Percentiles rank a stretch among this genome's conserved stretches.
Evolutionary conservation across 1,140 invertebrate genomes (phyloP).

Genomic region (Cyrtorhinus lividipennis): DNA sequence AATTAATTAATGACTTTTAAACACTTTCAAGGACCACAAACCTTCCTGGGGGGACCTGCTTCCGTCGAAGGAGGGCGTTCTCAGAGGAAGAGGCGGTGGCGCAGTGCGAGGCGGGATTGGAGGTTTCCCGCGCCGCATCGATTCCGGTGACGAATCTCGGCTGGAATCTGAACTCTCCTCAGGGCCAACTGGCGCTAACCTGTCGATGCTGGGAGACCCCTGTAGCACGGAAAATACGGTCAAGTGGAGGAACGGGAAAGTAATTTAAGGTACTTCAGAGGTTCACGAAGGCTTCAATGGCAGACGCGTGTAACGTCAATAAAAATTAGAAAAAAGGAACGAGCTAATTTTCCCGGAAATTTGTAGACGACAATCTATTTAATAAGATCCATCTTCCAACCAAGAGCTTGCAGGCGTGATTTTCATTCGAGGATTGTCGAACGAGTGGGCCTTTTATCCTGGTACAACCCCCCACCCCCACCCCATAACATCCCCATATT

Average conservation of each 20-base stretch:
- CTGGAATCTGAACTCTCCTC: slow-evolving; percentile 29
- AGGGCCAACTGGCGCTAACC: neutral
- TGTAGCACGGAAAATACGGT: neutral
- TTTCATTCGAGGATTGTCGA: neutral
- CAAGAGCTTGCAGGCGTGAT: no score
- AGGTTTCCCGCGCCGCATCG: slow-evolving; percentile 29
- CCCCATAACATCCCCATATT: no score
- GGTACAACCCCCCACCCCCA: neutral
- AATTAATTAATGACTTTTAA: no score
- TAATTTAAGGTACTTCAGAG: no score
- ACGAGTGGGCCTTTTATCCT: neutral
- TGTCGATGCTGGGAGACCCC: slow-evolving; percentile 26
- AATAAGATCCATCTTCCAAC: no score
- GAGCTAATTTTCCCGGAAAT: no score
- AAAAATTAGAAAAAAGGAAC: no score
- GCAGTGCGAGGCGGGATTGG: slow-evolving; percentile 23
- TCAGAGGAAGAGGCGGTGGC: slow-evolving; percentile 24
- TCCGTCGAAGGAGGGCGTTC: slow-evolving; percentile 1
- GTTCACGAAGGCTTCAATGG: no score
- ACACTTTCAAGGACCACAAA: neutral
- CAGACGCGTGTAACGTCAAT: no score
- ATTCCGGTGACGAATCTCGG: slow-evolving; percentile 35
- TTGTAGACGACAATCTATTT: no score
- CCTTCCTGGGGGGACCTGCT: neutral
- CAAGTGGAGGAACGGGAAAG: neutral